phyloP scores from a whole-genome alignment of 2,113 vertebrate genomes.

The Pan troglodytes region NHGRI_mPanTro3-v2.1_pri NC_072403.2:30385001-30385500 shows the following conservation, averaged over 20 bases:
- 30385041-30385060: neutral
- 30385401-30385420: neutral
- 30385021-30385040: neutral
- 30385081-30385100: neutral
- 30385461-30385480: neutral
- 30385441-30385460: neutral
- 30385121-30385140: neutral
- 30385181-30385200: neutral
- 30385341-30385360: neutral
- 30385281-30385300: neutral
- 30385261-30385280: neutral
- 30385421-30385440: neutral
- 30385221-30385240: neutral
- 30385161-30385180: neutral
- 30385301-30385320: neutral
- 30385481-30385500: neutral
- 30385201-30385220: neutral
- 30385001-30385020: neutral
- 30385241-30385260: neutral
- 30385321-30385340: neutral
- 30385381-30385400: neutral
- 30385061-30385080: neutral
- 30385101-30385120: neutral
- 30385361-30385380: neutral
- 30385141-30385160: neutral